Percentiles rank a stretch among this genome's conserved stretches.
Evolutionary conservation across 1,140 invertebrate genomes (phyloP).

Genomic region (Penaeus indicus): DNA sequence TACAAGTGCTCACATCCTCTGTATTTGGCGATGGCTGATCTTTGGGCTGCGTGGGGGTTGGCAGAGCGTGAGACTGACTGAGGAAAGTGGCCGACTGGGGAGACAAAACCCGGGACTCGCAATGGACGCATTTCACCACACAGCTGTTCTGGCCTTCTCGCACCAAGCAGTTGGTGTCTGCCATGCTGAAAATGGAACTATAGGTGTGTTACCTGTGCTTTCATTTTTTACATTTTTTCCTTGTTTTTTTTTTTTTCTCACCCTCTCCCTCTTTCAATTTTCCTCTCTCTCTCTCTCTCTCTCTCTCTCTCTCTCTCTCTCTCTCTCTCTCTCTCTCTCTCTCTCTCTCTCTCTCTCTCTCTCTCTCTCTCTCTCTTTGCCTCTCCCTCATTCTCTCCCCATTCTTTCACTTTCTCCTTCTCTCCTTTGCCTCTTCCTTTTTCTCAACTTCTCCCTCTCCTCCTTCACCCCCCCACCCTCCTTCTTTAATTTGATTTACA

Average conservation of each 20-base stretch:
- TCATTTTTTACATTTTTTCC: not conserved
- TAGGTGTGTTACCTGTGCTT: not conserved
- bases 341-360: no score
- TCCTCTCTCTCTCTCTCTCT: no score
- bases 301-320: no score
- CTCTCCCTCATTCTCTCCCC: no score
- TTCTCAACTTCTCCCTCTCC: no score
- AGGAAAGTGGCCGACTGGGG: slow-evolving; percentile 45
- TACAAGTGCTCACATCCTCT: slow-evolving; percentile 55
- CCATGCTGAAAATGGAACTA: slow-evolving; percentile 37
- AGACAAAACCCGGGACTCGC: slow-evolving; percentile 56
- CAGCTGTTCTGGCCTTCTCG: slow-evolving; percentile 51
- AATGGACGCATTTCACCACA: slow-evolving; percentile 49
- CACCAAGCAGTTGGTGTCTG: slow-evolving; percentile 34
- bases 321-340: no score
- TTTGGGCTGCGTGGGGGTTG: slow-evolving; percentile 58
- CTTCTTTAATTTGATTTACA: no score
- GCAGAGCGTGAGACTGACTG: slow-evolving; percentile 39
- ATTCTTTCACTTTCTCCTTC: no score
- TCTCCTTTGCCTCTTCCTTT: no score
- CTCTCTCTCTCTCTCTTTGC: no score
- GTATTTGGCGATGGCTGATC: slow-evolving; percentile 48
- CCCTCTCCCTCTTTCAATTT: no score
- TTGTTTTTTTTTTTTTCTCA: not conserved
- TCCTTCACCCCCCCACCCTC: no score